A percentile compares a stretch with the other conserved stretches of the same genome.
These are phyloP conservation scores for Nothoprocta perdicaria DNA, from an alignment of 2,113 vertebrate genomes.

Conservation along the genomic window DNA sequence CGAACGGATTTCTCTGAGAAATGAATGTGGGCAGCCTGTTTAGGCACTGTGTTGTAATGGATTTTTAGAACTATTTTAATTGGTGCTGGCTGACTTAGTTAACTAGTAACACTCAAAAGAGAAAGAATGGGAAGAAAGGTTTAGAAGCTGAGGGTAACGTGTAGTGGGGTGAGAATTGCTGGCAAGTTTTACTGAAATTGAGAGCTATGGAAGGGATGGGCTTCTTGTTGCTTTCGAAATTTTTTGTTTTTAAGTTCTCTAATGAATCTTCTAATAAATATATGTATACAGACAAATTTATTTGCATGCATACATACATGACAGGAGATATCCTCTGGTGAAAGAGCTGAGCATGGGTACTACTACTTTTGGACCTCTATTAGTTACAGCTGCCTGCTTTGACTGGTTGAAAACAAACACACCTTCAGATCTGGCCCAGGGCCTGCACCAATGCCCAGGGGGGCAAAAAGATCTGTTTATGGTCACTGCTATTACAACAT, in stretches of 20 bases:
- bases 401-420: neutral
- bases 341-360: neutral
- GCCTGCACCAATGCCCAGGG: neutral
- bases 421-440: neutral
- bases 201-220: neutral
- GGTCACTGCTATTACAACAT: conserved; percentile 33
- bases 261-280: neutral
- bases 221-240: neutral
- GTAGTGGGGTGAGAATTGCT: neutral
- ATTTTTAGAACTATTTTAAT: conserved; percentile 59
- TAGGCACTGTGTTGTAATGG: conserved; percentile 43
- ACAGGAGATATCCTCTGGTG: neutral
- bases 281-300: neutral
- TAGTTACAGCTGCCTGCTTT: neutral
- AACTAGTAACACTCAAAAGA: neutral
- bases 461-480: conserved; percentile 44
- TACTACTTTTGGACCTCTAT: rapidly evolving
- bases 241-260: neutral
- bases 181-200: neutral
- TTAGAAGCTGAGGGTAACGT: neutral
- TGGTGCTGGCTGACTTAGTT: conserved; percentile 40
- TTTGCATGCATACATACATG: neutral
- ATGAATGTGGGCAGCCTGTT: conserved; percentile 50
- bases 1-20: conserved; percentile 54
- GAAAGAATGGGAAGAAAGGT: neutral